Conservation (phyloP, 2,113 vertebrate species). For the Silurus glanis region DNA sequence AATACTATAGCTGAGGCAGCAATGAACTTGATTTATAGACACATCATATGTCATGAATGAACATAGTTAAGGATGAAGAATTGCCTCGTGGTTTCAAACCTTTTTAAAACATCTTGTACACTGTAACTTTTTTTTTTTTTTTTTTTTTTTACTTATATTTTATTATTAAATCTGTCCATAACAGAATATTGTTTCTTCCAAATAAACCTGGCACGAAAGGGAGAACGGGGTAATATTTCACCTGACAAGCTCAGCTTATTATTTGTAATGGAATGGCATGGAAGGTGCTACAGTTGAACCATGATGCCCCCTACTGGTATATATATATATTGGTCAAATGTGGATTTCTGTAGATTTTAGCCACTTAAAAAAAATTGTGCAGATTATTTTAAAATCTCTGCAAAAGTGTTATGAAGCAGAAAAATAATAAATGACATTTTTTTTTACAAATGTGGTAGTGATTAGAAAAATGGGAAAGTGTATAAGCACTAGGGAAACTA, state of each 20-base stretch:
- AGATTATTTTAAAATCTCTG: not conserved
- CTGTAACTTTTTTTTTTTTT: conserved; percentile 18
- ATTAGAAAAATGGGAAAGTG: too few species aligned
- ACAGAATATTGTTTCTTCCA: conserved; percentile 17
- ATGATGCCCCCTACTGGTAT: conserved; percentile 84
- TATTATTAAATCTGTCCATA: conserved; percentile 22
- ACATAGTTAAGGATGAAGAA: conserved; percentile 14
- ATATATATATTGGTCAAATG: conserved; percentile 41
- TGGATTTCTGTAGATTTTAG: not conserved
- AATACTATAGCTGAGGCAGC: conserved; percentile 27
- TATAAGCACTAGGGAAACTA: not conserved
- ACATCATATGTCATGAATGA: conserved; percentile 31
- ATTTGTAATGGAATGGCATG: conserved; percentile 2
- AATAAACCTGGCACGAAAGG: conserved; percentile 34
- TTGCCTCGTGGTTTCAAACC: conserved; percentile 15
- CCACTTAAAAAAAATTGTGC: conserved; percentile 20
- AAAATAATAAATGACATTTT: not conserved
- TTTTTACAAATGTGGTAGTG: too few species aligned
- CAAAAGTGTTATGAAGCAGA: not conserved
- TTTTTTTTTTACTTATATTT: not conserved
- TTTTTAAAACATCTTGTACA: conserved; percentile 19
- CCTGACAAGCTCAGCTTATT: conserved; percentile 28
- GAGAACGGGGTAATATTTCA: conserved; percentile 2
- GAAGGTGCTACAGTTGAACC: conserved; percentile 71
- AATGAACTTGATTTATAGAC: conserved; percentile 29